phyloP scores from a whole-genome alignment of 2,113 vertebrate species.

The Pteruthius melanotis region DNA sequence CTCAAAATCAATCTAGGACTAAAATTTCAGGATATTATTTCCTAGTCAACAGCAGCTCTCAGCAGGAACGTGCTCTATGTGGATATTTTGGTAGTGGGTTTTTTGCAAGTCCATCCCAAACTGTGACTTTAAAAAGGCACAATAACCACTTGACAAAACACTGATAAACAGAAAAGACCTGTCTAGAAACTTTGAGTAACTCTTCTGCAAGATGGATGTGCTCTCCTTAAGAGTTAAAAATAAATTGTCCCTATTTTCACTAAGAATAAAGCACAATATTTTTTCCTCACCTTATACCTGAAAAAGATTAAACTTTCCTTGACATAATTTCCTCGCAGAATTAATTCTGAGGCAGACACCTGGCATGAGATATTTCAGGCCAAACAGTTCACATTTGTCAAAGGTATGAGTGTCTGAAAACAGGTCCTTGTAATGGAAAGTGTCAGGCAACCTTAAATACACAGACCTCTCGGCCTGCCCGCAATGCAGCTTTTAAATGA shows the following conservation, averaged over 20 bases:
- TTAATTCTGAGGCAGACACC: background rate
- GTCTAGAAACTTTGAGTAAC: background rate
- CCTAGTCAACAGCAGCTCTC: background rate
- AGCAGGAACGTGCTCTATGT: fast-evolving
- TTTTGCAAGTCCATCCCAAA: background rate
- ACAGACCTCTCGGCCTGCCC: background rate
- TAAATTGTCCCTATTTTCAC: background rate
- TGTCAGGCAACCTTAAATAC: constrained; percentile 31
- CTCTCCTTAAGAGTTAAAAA: background rate
- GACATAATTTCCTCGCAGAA: background rate
- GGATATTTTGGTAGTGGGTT: background rate
- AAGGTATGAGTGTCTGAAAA: background rate
- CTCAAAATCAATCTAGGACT: background rate
- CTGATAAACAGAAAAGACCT: background rate
- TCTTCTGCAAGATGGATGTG: background rate
- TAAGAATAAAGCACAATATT: background rate
- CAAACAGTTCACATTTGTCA: constrained; percentile 14
- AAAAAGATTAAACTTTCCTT: background rate
- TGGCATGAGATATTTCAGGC: constrained; percentile 2
- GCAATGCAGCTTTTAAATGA: background rate
- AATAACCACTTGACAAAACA: background rate
- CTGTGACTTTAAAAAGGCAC: background rate
- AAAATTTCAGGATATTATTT: background rate
- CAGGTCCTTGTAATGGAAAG: background rate
- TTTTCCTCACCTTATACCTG: background rate